Conservation (phyloP, 53 echinoderm and acorn worm species). For the Patiria pectinifera region DNA sequence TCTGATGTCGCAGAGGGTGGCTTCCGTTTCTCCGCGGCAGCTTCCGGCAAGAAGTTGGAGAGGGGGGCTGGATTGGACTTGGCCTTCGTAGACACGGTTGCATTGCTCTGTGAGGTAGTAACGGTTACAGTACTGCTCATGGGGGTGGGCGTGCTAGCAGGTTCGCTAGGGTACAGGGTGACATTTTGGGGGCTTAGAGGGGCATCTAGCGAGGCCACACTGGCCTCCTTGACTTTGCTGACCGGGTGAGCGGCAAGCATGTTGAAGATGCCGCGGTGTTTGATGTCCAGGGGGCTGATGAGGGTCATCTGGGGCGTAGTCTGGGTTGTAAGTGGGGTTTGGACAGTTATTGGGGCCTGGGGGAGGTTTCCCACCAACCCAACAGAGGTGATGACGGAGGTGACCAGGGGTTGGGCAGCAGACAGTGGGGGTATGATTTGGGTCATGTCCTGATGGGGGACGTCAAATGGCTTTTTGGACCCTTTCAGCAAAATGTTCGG, state of each 20-base stretch:
- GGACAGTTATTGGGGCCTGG: conserved; percentile 30
- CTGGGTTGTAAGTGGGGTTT: conserved; percentile 39
- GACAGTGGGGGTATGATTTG: conserved; percentile 12
- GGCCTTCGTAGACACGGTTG: not conserved
- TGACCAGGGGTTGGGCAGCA: conserved; percentile 1
- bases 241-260: conserved; percentile 72
- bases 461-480: conserved; percentile 10
- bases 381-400: conserved; percentile 64
- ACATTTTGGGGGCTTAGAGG: conserved; percentile 96
- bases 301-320: conserved; percentile 69
- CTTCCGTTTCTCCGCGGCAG: conserved; percentile 16
- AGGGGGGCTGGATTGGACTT: not conserved
- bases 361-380: conserved; percentile 33
- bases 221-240: conserved; percentile 69
- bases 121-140: conserved; percentile 50
- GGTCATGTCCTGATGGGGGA: not conserved
- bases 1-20: not conserved
- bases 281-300: conserved; percentile 81
- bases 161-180: conserved; percentile 83
- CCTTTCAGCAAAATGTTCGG: conserved; percentile 3
- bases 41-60: conserved; percentile 14
- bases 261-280: conserved; percentile 79
- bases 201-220: conserved; percentile 67
- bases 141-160: conserved; percentile 16
- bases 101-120: conserved; percentile 53